These are phyloP conservation scores for Eonycteris spelaea DNA, from an alignment of 2,113 vertebrate genomes.

Conservation along the genomic window DNA sequence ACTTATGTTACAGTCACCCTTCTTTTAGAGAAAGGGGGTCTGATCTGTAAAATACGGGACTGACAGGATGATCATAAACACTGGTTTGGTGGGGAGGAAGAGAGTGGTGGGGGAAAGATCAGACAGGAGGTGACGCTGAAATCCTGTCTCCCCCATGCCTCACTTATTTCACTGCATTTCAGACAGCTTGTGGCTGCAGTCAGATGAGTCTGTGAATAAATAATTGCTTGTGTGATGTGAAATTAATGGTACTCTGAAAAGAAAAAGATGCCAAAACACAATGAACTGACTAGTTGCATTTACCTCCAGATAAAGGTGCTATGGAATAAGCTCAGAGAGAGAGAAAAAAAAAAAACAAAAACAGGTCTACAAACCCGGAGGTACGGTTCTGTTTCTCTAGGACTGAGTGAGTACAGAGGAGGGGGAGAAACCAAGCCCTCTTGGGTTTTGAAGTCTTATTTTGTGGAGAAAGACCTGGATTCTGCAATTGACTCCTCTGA, in stretches of 20 bases:
- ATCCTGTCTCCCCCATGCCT: neutral
- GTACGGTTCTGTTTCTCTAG: neutral
- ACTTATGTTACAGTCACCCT: neutral
- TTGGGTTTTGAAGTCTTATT: neutral
- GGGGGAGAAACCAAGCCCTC: neutral
- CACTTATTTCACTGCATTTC: neutral
- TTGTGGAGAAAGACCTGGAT: neutral
- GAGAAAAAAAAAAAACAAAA: neutral
- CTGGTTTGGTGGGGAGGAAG: neutral
- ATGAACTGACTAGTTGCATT: neutral
- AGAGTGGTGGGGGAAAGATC: neutral
- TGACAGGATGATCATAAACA: neutral
- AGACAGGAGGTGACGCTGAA: neutral
- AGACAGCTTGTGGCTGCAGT: neutral
- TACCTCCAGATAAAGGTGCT: constrained; percentile 1
- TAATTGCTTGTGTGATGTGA: neutral
- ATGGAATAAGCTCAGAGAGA: neutral
- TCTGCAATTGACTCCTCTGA: neutral
- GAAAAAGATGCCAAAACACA: neutral
- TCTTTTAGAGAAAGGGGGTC: neutral
- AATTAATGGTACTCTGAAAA: neutral
- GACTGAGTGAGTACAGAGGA: neutral
- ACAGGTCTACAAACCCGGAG: neutral
- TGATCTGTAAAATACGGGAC: neutral
- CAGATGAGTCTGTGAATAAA: neutral